Evolutionary conservation across 1,140 invertebrate species (phyloP), one percentile per base, ranked within the genome.

Genomic region (Pteromalus puparum): DNA sequence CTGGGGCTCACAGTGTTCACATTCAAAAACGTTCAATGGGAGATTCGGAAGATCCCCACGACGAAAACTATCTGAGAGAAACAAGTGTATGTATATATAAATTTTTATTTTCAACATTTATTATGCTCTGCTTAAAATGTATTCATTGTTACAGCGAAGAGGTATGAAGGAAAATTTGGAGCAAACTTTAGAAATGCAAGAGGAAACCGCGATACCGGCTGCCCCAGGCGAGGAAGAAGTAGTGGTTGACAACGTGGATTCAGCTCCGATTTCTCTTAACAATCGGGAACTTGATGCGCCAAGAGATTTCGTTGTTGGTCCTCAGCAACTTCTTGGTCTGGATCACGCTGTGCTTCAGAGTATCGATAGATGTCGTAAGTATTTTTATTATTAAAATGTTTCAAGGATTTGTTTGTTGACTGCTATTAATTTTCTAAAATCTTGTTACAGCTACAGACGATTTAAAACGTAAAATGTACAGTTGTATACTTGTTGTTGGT

Each of bases 401-500:
- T 76, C 38, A 85, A 38, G 48, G 48, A 75, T 84, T 38, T 77
- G 13, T 73, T 21, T 30, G 12, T 42, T 0, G 38, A 42, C 38
- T 26, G 24, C 13, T 48, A 28, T 15, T 76, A 28, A 76, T 13
- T n/a, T 1, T 77, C 13, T 13, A 42, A 38, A 76, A 70, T n/a
- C 42, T 24, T 67, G 26, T 48, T 18, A 81, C 46, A 80, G 94
- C 95, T 6, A 96, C 94, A 34, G 98, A 98, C 85, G 98, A 99
- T 87, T 92, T 98, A 61, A 98, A 98, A 92, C 94, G 97, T 28
- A 98, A 98, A 93, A 98, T 99, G 97, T 99, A 98, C 89, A 97
- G 96, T 80, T 98, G 96, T 89, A 97, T 99, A 86, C 93, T 99
- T 15, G 95, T 99, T 0, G 97, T 99, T 46, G 98, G 98, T 28